A percentile compares a stretch with the other conserved stretches of the same genome.
phyloP scores from a whole-genome alignment of 2,888 invertebrate genomes.

The Lithophane socia region DNA sequence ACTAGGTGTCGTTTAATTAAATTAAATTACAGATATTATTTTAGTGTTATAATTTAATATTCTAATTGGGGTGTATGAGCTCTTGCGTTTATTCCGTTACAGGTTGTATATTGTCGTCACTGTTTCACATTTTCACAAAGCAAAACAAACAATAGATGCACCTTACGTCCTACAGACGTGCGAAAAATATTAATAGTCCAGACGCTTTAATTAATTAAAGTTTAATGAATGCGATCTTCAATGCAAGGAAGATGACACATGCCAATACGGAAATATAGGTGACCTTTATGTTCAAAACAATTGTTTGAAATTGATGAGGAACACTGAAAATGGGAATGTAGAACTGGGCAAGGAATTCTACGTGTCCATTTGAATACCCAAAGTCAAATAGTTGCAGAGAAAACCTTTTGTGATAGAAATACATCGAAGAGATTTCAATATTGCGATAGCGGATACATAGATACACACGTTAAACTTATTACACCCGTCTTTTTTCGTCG shows the following conservation, averaged over 20 bases:
- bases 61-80: too few relatives aligned
- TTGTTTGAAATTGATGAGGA: neutral
- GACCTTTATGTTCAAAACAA: neutral
- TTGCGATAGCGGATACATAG: neutral
- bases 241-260: constrained; percentile 30
- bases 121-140: constrained; percentile 28
- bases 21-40: too few relatives aligned
- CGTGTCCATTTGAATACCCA: neutral
- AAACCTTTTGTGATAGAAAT: neutral
- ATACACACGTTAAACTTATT: too few relatives aligned
- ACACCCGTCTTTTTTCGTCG: too few relatives aligned
- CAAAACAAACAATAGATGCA: constrained; percentile 52
- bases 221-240: constrained; percentile 37
- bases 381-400: neutral
- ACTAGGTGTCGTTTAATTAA: too few relatives aligned
- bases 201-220: constrained; percentile 43
- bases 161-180: constrained; percentile 35
- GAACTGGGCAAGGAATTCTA: neutral
- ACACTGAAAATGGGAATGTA: neutral
- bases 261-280: constrained; percentile 44
- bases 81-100: too few relatives aligned
- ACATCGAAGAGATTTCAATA: neutral
- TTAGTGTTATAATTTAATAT: too few relatives aligned
- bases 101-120: constrained; percentile 26
- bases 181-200: constrained; percentile 30